Conservation (phyloP, 2,113 vertebrate species). For the Nettapus auritus region DNA sequence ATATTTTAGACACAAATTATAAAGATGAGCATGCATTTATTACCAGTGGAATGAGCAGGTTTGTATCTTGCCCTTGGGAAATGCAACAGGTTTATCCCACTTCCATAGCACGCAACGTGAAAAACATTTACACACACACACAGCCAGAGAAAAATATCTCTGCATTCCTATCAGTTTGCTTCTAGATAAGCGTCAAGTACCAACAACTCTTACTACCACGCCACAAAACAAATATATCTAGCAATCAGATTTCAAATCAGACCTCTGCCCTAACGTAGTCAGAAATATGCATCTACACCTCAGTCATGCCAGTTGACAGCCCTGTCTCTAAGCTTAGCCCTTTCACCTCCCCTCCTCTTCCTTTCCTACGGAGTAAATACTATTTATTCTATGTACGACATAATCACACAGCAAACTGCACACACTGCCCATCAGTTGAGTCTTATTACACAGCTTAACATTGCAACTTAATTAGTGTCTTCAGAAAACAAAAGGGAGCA, state of each 20-base stretch:
- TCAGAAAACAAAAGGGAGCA: not conserved
- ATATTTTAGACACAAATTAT: not conserved
- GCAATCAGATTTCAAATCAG: not conserved
- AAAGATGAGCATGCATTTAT: not conserved
- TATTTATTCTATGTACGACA: not conserved
- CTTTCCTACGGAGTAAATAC: not conserved
- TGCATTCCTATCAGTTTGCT: not conserved
- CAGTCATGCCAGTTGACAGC: not conserved
- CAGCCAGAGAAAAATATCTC: accelerated
- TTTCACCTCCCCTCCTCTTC: not conserved
- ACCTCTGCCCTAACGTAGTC: not conserved
- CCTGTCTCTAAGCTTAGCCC: not conserved
- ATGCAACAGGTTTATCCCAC: not conserved
- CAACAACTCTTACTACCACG: not conserved
- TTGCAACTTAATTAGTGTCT: not conserved
- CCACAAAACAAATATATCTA: not conserved
- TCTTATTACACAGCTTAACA: not conserved
- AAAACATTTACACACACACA: not conserved
- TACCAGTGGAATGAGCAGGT: not conserved
- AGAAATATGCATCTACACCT: accelerated
- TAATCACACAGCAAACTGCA: not conserved
- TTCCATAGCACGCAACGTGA: accelerated
- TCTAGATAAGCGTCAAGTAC: not conserved
- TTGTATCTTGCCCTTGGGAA: not conserved
- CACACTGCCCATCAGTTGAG: not conserved